These are phyloP conservation scores for Atherinomorus stipes DNA, from an alignment of 2,113 vertebrate species.

Conservation along the genomic window DNA sequence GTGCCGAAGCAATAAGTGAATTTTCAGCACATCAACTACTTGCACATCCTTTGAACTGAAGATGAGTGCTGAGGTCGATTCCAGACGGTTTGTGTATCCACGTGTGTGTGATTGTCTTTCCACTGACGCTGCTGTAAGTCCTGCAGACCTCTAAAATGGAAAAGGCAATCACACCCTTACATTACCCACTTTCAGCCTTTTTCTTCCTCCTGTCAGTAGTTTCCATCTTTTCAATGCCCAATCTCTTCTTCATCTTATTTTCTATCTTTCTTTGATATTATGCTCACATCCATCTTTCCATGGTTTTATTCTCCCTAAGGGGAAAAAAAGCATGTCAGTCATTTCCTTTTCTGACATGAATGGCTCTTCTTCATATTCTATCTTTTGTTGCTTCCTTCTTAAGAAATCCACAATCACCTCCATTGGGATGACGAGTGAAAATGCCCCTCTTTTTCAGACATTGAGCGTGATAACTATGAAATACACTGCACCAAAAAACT, in stretches of 20 bases:
- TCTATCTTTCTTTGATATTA: neutral
- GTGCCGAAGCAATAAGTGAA: constrained; percentile 50
- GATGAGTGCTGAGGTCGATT: constrained; percentile 47
- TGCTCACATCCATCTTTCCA: constrained; percentile 15
- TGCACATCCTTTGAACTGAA: constrained; percentile 37
- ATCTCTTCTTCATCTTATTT: neutral
- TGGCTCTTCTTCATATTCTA: constrained; percentile 6
- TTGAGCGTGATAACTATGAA: constrained; percentile 56
- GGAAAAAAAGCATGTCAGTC: constrained; percentile 17
- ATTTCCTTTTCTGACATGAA: constrained; percentile 21
- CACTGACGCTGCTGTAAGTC: constrained; percentile 45
- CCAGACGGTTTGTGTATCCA: neutral
- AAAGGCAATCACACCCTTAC: constrained; percentile 36
- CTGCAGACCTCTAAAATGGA: constrained; percentile 38
- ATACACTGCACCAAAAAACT: constrained; percentile 62
- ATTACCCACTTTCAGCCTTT: constrained; percentile 20
- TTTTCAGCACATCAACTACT: constrained; percentile 36
- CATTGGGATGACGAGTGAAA: constrained; percentile 18
- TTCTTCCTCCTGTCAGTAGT: neutral
- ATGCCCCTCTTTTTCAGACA: constrained; percentile 46
- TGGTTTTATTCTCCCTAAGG: neutral
- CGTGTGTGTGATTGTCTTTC: constrained; percentile 23
- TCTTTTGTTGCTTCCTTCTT: constrained; percentile 29
- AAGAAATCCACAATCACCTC: constrained; percentile 22
- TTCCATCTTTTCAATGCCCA: constrained; percentile 1